Evolutionary conservation across 2,797 vertebrate genomes (phyloP).

Genomic region (Oreortyx pictus): DNA sequence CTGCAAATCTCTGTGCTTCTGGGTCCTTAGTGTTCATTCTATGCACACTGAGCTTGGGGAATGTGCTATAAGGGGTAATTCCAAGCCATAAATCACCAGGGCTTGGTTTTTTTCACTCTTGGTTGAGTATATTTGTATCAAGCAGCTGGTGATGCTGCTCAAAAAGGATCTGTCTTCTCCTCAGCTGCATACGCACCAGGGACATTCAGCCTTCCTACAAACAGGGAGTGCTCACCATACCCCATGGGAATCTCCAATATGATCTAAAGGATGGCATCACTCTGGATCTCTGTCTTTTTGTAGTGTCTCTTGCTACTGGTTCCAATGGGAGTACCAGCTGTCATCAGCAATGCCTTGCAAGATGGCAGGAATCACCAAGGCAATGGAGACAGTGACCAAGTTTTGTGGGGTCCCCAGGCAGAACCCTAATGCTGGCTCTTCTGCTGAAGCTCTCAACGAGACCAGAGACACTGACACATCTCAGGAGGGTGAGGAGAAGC

Average conservation of each 20-base stretch:
- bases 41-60: background rate
- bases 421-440: background rate
- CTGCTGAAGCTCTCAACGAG: background rate
- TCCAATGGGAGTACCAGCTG: background rate
- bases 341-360: background rate
- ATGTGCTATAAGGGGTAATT: background rate
- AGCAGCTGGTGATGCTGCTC: background rate
- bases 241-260: background rate
- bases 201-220: background rate
- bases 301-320: background rate
- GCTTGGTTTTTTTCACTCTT: background rate
- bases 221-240: background rate
- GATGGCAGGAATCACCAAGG: background rate
- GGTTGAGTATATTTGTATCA: background rate
- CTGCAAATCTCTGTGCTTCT: background rate
- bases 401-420: background rate
- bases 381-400: rapidly evolving
- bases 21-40: background rate
- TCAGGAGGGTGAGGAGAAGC: background rate
- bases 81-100: background rate
- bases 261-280: background rate
- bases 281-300: background rate
- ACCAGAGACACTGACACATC: background rate
- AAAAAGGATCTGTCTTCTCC: background rate
- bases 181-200: conserved; percentile 20